These are phyloP conservation scores for Trachelus iudaicus DNA, from an alignment of 2,888 invertebrate genomes.

Conservation along the genomic window DNA sequence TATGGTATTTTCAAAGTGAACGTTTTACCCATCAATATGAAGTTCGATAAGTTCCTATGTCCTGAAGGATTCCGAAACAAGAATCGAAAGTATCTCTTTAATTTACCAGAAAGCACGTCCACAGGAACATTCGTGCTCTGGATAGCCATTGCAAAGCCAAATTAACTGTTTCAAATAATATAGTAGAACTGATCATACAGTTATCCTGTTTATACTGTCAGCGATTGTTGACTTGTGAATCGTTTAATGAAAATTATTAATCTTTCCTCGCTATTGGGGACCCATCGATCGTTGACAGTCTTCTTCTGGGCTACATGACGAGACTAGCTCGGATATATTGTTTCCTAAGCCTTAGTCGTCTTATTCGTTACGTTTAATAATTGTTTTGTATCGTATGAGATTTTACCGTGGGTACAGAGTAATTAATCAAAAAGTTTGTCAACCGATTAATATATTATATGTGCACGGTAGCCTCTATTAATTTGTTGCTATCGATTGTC, in stretches of 20 bases:
- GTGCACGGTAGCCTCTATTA: background rate
- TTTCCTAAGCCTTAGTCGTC: slow-evolving; percentile 40
- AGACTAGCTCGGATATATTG: slow-evolving; percentile 20
- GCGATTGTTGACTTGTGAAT: background rate
- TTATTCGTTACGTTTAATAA: slow-evolving; percentile 32
- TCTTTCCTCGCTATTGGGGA: background rate
- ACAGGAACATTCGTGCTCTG: background rate
- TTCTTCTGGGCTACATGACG: background rate
- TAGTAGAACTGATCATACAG: background rate
- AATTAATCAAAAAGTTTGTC: background rate
- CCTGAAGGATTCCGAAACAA: background rate
- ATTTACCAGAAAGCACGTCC: background rate
- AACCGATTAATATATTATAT: background rate
- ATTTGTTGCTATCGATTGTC: background rate
- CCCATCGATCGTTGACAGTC: background rate
- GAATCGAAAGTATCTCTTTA: background rate
- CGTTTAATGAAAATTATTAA: background rate
- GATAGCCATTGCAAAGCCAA: background rate
- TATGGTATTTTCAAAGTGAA: background rate
- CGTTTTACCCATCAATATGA: background rate
- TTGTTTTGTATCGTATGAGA: slow-evolving; percentile 26
- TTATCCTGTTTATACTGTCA: background rate
- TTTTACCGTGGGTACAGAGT: background rate
- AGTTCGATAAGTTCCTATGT: background rate
- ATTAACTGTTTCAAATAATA: background rate